Conservation (phyloP, 2,113 vertebrate species). For the Gavialis gangeticus region DNA sequence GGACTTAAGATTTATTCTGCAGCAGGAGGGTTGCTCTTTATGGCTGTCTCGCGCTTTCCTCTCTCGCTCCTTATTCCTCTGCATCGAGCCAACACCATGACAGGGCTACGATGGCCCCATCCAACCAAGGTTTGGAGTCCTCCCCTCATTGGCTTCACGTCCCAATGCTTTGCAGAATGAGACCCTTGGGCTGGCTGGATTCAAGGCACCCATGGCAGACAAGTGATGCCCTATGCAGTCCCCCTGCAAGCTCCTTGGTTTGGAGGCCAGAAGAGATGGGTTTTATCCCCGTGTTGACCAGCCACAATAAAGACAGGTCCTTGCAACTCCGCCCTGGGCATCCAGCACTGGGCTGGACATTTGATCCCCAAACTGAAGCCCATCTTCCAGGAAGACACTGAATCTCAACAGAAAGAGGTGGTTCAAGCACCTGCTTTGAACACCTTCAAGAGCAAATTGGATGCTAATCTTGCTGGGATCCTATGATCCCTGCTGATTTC, state of each 20-base stretch:
- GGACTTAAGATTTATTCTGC: constrained; percentile 66
- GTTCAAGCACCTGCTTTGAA: too few species aligned
- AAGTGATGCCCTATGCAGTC: neutral
- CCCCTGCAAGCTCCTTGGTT: neutral
- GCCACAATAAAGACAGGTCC: too few species aligned
- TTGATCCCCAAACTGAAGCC: too few species aligned
- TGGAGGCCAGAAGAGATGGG: neutral
- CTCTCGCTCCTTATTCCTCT: neutral
- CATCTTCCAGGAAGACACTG: neutral
- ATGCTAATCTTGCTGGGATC: too few species aligned
- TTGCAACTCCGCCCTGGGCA: too few species aligned
- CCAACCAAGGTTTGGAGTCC: neutral
- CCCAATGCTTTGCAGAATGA: neutral
- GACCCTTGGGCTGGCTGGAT: neutral
- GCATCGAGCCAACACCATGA: neutral
- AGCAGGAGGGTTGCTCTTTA: constrained; percentile 63
- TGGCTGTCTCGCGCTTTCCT: constrained; percentile 63
- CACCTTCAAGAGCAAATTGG: too few species aligned
- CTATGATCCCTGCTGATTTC: too few species aligned
- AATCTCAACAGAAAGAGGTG: too few species aligned
- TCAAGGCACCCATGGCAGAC: neutral
- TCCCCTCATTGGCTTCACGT: neutral
- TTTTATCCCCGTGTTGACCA: too few species aligned
- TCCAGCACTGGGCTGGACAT: too few species aligned
- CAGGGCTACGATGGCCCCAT: constrained; percentile 25